Evolutionary conservation across 2,888 invertebrate genomes (phyloP).

Genomic region (Cartodere bifasciata): DNA sequence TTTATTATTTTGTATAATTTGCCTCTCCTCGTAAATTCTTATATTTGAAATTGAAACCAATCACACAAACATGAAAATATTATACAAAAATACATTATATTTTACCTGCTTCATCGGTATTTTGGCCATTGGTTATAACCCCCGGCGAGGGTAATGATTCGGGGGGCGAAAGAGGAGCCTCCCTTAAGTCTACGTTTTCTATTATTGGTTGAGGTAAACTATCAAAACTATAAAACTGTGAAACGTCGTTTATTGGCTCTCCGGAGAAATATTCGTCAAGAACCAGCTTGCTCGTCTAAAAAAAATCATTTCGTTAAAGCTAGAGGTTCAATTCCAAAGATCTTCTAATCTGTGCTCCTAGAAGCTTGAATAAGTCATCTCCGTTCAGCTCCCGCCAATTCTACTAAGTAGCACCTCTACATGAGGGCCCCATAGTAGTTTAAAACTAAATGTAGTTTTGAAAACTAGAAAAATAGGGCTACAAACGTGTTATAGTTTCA

Average conservation of each 20-base stretch:
- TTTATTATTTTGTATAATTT: too few species aligned
- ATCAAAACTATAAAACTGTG: conserved; percentile 34
- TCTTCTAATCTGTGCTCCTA: too few species aligned
- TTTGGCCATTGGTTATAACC: conserved; percentile 21
- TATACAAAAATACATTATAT: conserved; percentile 4
- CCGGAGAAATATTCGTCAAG: conserved; percentile 70
- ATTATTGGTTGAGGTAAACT: conserved; percentile 30
- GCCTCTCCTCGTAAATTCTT: too few species aligned
- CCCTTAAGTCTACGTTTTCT: conserved; percentile 20
- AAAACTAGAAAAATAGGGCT: too few species aligned
- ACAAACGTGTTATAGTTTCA: too few species aligned
- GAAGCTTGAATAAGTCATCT: too few species aligned
- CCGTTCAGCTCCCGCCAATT: too few species aligned
- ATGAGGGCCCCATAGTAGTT: too few species aligned
- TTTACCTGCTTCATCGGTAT: conserved; percentile 20
- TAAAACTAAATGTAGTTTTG: too few species aligned
- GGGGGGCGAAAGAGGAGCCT: conserved; percentile 27
- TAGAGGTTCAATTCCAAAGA: too few species aligned
- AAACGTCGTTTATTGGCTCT: conserved; percentile 32
- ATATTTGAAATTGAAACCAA: conserved; percentile 1
- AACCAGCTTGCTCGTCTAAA: conserved; percentile 75
- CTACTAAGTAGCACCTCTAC: too few species aligned
- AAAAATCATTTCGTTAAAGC: too few species aligned
- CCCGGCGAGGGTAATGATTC: conserved; percentile 28
- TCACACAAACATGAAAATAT: conserved; percentile 1